Percentiles rank a stretch among this genome's conserved stretches.
Evolutionary conservation across 2,888 invertebrate genomes (phyloP).

Genomic region (Catonia carolina): DNA sequence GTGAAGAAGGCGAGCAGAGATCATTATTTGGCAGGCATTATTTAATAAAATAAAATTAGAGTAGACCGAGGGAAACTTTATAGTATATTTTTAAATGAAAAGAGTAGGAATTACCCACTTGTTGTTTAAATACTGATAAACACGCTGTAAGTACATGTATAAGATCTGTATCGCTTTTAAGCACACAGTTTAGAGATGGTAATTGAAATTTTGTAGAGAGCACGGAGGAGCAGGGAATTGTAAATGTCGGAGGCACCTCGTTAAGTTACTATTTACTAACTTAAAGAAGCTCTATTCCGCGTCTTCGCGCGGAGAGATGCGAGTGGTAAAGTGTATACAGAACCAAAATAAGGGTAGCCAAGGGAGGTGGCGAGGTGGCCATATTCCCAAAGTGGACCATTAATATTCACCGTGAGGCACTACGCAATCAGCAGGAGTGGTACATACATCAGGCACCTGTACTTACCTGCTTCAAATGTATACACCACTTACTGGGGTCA

Average conservation of each 20-base stretch:
- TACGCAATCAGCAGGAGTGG: constrained; percentile 13
- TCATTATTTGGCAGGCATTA: too few species aligned
- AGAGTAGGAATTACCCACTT: too few species aligned
- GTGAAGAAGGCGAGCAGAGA: too few species aligned
- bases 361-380: not conserved
- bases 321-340: constrained; percentile 8
- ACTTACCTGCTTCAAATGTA: constrained; percentile 14
- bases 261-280: constrained; percentile 1
- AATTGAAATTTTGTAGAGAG: too few species aligned
- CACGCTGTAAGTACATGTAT: too few species aligned
- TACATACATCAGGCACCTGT: constrained; percentile 12
- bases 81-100: too few species aligned
- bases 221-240: too few species aligned
- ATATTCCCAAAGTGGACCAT: constrained; percentile 11
- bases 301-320: not conserved
- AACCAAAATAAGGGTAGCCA: constrained; percentile 9
- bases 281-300: constrained; percentile 3
- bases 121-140: too few species aligned
- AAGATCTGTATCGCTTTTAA: too few species aligned
- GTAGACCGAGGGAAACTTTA: too few species aligned
- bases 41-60: too few species aligned
- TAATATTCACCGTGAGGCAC: constrained; percentile 8
- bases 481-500: constrained; percentile 11
- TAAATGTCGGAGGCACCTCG: not conserved
- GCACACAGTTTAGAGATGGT: too few species aligned